Base-by-base conservation (phyloP, 2,113 vertebrate genomes). In the Progne subis region DNA sequence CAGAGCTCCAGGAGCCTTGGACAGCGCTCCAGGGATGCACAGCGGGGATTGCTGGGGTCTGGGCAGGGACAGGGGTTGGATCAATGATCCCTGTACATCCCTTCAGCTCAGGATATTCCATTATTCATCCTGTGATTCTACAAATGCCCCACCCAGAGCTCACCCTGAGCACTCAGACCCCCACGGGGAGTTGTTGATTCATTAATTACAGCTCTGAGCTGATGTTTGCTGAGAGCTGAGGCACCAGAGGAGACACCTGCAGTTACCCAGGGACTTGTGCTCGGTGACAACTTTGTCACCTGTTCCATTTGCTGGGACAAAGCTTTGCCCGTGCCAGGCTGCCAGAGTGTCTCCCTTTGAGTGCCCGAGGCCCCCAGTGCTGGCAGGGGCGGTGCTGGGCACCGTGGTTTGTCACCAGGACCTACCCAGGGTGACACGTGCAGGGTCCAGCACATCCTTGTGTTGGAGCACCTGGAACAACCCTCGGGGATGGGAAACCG, bases 41-140 rank as follows among this genome's bases (percentile, higher is more conserved):
- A 49, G 85, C 29, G 1, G 75, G 29, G 75, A 0, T 2, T 87
- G 34, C 1, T 53, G 55, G 39, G 5, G 25, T 14, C 20, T 52
- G 71, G 6, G 71, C 44, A 86, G 61, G 82, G 37, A 0, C 3
- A 0, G 20, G 43, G 3, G 7, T 0, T 34, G 57, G 1, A 0
- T 57, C 5, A 13, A 18, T 12, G 3, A 11, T 26, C 34, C 25
- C 4, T 1, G 2, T 0, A 60, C 18, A 34, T 31, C 20, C 17
- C 14, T 59, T n/a, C 25, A 81, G 31, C 26, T 12, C 37, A 57
- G 44, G 12, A 5, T 0, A 1, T 46, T 41, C 28, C 19, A 5
- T 47, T 19, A 21, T 20, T 44, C 43, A 44, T 44, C 20, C 60
- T 67, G 2, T 25, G 14, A 31, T 37, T 86, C 13, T 32, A 28